Conservation (phyloP, 2,888 invertebrate species). For the Congeria kusceri region DNA sequence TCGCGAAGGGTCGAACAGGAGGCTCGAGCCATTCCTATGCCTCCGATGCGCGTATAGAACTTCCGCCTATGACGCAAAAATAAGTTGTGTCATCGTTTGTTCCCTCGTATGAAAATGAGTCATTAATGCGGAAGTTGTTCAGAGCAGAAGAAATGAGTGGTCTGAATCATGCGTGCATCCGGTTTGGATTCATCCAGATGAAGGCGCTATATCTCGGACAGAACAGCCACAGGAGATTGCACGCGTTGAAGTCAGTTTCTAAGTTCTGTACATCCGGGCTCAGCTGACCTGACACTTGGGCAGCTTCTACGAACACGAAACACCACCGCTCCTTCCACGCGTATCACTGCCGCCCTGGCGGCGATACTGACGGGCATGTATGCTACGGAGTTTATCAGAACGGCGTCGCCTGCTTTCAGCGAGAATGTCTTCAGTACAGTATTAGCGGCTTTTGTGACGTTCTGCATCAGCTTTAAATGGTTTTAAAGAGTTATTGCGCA, state of each 20-base stretch:
- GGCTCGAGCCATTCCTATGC: not conserved
- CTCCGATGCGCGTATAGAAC: conserved; percentile 42
- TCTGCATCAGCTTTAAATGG: too few relatives aligned
- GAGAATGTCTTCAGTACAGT: conserved; percentile 68
- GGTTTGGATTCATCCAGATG: conserved; percentile 73
- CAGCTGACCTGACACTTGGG: conserved; percentile 82
- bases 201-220: conserved; percentile 80
- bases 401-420: conserved; percentile 65
- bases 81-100: conserved; percentile 57
- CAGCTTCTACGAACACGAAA: conserved; percentile 81
- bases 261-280: conserved; percentile 73
- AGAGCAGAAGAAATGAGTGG: conserved; percentile 70
- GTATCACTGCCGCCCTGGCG: conserved; percentile 18
- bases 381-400: conserved; percentile 69
- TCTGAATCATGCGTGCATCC: conserved; percentile 58
- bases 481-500: too few relatives aligned
- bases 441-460: conserved; percentile 72
- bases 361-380: conserved; percentile 67
- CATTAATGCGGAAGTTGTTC: conserved; percentile 53
- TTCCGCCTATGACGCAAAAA: conserved; percentile 43
- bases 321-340: conserved; percentile 50
- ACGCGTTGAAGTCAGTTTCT: conserved; percentile 80
- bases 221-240: conserved; percentile 82
- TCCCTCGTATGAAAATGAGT: conserved; percentile 66
- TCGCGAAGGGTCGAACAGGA: not conserved